Evolutionary conservation across 2,888 invertebrate species (phyloP).

Genomic region (Danaus chrysippus): DNA sequence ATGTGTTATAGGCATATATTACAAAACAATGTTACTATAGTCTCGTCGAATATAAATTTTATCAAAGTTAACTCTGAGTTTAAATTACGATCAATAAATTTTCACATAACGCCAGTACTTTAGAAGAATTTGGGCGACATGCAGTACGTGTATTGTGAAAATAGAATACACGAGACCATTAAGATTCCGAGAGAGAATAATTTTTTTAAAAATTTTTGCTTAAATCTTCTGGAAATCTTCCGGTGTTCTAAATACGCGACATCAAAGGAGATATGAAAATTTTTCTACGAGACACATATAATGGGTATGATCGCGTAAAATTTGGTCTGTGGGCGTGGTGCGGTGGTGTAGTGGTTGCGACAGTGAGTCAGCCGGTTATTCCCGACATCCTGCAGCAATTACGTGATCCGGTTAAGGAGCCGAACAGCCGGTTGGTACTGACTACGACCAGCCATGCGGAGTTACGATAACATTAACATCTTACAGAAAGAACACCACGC

Average conservation of each 20-base stretch:
- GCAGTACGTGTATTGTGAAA: too few species aligned
- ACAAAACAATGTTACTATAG: too few species aligned
- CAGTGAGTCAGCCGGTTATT: constrained; percentile 68
- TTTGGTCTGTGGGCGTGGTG: constrained; percentile 45
- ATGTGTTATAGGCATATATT: not conserved
- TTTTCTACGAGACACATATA: constrained; percentile 3
- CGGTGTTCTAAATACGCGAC: not conserved
- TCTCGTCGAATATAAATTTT: too few species aligned
- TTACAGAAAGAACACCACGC: not conserved
- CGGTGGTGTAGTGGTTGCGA: constrained; percentile 49
- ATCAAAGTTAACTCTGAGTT: too few species aligned
- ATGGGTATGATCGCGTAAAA: constrained; percentile 18
- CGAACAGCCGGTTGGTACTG: constrained; percentile 13
- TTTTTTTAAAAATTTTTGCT: not conserved
- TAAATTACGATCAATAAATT: too few species aligned
- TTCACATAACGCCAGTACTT: too few species aligned
- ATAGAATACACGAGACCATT: too few species aligned
- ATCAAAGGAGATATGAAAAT: constrained; percentile 1
- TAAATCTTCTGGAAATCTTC: not conserved
- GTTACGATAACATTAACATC: constrained; percentile 1
- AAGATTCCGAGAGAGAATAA: too few species aligned
- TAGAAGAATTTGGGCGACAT: too few species aligned
- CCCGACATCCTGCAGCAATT: constrained; percentile 70
- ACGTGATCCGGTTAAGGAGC: constrained; percentile 52
- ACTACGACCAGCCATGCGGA: constrained; percentile 3